Base-by-base conservation (phyloP, 2,888 invertebrate species). In the Neoscelio sp. region DNA sequence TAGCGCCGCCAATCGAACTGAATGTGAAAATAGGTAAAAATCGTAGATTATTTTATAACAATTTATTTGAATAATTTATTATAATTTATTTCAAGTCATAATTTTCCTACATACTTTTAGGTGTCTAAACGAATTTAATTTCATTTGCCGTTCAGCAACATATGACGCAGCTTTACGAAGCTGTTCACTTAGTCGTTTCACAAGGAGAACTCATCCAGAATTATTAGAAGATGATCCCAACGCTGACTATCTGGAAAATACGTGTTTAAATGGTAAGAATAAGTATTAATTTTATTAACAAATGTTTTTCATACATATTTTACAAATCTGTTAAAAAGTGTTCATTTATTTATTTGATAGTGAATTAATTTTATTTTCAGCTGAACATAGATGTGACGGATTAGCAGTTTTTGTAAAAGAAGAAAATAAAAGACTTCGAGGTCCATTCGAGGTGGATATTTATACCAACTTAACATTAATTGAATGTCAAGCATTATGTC, bases 171-270 rank as follows among this genome's bases (percentile, higher is more conserved):
- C 94, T 0, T 92, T 95, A 86, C 92, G 96, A 76, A 95, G 95
- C 44, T 97, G 97, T 87, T 94, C 95, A 5, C 90, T 97, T 28
- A 96, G 96, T 87, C 91, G 94, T 81, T 96, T 96, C 87, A 97
- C 97, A 0, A 92, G 97, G 84, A 92, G 97, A 86, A 96, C 97
- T 0, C 96, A 97, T 89, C 96, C 97, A 0, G 96, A 96, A 85
- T 91, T 96, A 7, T 91, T 97, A 48, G 95, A 96, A 89, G 96
- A 97, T 85, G 96, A 97, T 88, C 95, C 96, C 1, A 96, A 96
- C 88, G 95, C 96, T 0, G 97, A 97, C 89, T 97, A 97, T 90
- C 92, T 97, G 86, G 97, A 97, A 92, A 97, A 97, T 87, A 96
- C 97, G 48, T 97, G 97, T 89, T 91, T 97, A 7, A 96, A 96